These are phyloP conservation scores for Mormyrops boulengeri DNA, from an alignment of 2,797 vertebrate genomes.

Conservation along the genomic window DNA sequence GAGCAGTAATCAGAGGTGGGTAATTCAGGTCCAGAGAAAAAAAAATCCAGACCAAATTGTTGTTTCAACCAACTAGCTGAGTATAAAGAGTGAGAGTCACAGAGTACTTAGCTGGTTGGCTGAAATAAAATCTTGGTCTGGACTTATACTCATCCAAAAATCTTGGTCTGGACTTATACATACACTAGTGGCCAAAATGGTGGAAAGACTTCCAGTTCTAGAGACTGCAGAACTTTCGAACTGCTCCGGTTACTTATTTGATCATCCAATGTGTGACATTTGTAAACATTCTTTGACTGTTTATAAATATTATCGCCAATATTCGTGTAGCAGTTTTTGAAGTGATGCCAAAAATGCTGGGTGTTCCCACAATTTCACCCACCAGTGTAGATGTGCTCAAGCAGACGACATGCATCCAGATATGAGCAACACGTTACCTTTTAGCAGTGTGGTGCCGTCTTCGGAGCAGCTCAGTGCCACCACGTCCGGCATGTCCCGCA, in stretches of 20 bases:
- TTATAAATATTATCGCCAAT: neutral
- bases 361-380: neutral
- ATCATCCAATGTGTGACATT: neutral
- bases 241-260: neutral
- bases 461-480: slow-evolving; percentile 50
- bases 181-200: neutral
- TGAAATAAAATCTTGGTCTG: neutral
- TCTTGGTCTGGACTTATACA: neutral
- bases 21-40: neutral
- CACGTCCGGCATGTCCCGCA: slow-evolving; percentile 75
- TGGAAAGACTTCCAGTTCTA: neutral
- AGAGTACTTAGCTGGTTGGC: neutral
- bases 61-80: neutral
- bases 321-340: neutral
- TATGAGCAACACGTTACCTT: slow-evolving; percentile 54
- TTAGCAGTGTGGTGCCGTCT: slow-evolving; percentile 58
- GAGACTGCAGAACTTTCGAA: neutral
- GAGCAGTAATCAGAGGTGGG: neutral
- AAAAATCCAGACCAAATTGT: neutral
- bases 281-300: neutral
- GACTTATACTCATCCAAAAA: neutral
- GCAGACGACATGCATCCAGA: neutral
- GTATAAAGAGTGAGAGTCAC: neutral
- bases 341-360: neutral
- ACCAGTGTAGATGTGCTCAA: neutral